phyloP scores from a whole-genome alignment of 2,888 invertebrate species.

The Erebia aethiops region DNA sequence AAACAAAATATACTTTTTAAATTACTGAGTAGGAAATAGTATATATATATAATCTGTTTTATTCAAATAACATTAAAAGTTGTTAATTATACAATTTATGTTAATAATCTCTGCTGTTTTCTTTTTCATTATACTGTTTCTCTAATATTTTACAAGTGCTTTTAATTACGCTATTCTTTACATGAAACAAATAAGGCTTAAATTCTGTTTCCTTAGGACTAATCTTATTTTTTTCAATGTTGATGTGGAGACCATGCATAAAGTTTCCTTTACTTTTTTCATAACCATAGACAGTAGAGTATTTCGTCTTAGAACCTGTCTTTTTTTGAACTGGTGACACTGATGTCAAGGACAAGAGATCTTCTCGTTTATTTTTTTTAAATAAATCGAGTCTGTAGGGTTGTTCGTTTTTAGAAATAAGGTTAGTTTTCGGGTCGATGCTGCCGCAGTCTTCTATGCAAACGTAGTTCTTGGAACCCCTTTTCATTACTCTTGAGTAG shows the following conservation, averaged over 20 bases:
- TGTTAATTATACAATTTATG: background rate
- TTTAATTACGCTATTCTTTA: background rate
- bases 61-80: background rate
- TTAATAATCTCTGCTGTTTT: background rate
- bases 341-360: constrained; percentile 21
- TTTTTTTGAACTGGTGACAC: background rate
- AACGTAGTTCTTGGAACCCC: constrained; percentile 51
- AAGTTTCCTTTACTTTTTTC: background rate
- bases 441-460: constrained; percentile 58
- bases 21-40: too few species aligned
- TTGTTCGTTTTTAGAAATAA: constrained; percentile 45
- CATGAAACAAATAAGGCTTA: background rate
- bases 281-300: too few species aligned
- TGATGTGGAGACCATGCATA: background rate
- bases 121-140: background rate
- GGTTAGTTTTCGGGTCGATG: constrained; percentile 47
- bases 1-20: too few species aligned
- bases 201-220: background rate
- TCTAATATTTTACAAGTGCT: background rate
- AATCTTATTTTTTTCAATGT: background rate
- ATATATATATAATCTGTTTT: too few species aligned
- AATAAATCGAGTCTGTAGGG: constrained; percentile 47
- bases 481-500: constrained; percentile 66
- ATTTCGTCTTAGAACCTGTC: background rate
- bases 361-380: constrained; percentile 45